Evolutionary conservation across 1,140 invertebrate genomes (phyloP).

Genomic region (Microvelia longipes): DNA sequence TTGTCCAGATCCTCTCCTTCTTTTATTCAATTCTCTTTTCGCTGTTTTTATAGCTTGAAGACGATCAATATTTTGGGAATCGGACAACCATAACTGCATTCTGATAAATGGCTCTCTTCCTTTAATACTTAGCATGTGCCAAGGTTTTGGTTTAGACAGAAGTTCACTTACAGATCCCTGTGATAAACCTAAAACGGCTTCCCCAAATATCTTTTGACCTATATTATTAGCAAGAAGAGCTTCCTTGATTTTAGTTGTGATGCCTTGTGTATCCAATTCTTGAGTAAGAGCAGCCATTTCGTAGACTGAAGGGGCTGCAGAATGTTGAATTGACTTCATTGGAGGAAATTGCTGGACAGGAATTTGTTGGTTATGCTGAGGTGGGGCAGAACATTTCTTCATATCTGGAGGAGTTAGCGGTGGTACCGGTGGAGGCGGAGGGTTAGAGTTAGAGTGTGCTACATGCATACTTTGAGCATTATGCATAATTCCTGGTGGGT

Average conservation of each 20-base stretch:
- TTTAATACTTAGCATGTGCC: constrained; percentile 98
- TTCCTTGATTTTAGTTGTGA: constrained; percentile 95
- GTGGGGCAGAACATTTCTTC: constrained; percentile 13
- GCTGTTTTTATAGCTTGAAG: constrained; percentile 77
- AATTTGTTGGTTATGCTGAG: constrained; percentile 37
- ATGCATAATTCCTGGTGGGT: constrained; percentile 8
- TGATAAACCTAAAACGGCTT: constrained; percentile 85
- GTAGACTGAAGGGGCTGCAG: constrained; percentile 74
- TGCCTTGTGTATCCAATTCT: constrained; percentile 88
- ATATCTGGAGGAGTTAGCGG: constrained; percentile 29
- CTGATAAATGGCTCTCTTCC: constrained; percentile 93
- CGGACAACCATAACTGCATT: constrained; percentile 94
- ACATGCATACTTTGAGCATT: constrained; percentile 10
- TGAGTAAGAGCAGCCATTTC: constrained; percentile 93
- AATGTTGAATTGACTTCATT: constrained; percentile 54
- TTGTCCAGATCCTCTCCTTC: constrained; percentile 39
- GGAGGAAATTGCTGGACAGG: constrained; percentile 44
- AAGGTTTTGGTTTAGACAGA: constrained; percentile 93
- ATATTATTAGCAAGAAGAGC: constrained; percentile 91
- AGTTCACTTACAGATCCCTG: constrained; percentile 95
- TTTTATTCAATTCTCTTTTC: constrained; percentile 72
- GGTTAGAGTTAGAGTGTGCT: constrained; percentile 13
- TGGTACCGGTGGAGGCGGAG: constrained; percentile 31
- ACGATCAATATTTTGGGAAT: constrained; percentile 81
- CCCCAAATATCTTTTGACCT: constrained; percentile 94